Conservation (phyloP, 2,888 invertebrate genomes). For the Chouioia cunea region DNA sequence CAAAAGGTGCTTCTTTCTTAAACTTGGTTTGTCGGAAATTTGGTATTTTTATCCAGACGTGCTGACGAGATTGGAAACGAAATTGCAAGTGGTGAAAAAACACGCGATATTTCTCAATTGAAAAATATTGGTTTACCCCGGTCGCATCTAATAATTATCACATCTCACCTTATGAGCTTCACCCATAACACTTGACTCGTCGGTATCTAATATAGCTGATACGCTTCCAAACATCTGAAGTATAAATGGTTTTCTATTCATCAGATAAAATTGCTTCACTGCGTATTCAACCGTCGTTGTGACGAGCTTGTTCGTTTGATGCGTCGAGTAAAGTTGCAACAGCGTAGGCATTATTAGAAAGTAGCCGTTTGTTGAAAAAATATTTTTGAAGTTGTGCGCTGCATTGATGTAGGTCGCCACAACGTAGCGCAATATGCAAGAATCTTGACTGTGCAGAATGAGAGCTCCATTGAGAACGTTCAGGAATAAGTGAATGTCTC, state of each 20-base stretch:
- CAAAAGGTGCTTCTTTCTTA: too few species aligned
- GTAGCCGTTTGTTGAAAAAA: conserved; percentile 98
- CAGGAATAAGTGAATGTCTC: conserved; percentile 96
- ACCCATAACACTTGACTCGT: conserved; percentile 87
- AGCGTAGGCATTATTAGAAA: conserved; percentile 97
- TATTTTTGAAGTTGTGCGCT: conserved; percentile 97
- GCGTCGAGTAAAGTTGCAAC: conserved; percentile 95
- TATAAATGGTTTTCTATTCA: conserved; percentile 98
- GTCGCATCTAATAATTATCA: neutral
- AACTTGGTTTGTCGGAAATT: too few species aligned
- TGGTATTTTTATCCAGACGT: too few species aligned
- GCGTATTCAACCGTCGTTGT: conserved; percentile 97
- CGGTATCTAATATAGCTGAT: conserved; percentile 94
- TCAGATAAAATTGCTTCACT: conserved; percentile 97
- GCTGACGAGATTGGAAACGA: too few species aligned
- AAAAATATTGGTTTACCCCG: too few species aligned
- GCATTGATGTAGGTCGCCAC: conserved; percentile 98
- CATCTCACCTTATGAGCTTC: conserved; percentile 87
- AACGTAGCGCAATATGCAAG: conserved; percentile 93
- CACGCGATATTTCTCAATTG: too few species aligned
- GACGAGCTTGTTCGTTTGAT: conserved; percentile 95
- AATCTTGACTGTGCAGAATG: conserved; percentile 96
- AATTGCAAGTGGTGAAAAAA: too few species aligned
- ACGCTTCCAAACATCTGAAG: conserved; percentile 99
- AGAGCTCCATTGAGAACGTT: conserved; percentile 98